These are phyloP conservation scores for Oasisia sp. DNA, from an alignment of 2,888 invertebrate species.

Conservation along the genomic window DNA sequence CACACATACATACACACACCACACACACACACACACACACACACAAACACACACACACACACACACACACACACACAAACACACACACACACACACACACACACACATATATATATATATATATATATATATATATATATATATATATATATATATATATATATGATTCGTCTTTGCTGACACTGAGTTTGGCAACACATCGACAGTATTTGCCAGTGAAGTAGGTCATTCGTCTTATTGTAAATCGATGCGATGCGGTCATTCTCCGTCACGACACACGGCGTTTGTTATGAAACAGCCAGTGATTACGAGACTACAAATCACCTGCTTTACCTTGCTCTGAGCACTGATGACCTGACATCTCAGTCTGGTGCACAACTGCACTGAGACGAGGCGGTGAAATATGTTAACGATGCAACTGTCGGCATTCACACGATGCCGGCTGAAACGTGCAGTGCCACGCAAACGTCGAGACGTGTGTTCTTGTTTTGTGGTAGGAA, in stretches of 20 bases:
- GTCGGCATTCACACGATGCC: neutral
- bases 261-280: neutral
- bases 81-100: too few relatives aligned
- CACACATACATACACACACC: too few relatives aligned
- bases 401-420: neutral
- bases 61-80: too few relatives aligned
- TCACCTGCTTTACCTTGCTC: neutral
- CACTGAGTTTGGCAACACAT: neutral
- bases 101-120: too few relatives aligned
- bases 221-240: neutral
- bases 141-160: neutral
- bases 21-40: too few relatives aligned
- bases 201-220: neutral
- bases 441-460: too few relatives aligned
- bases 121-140: too few relatives aligned
- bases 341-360: neutral
- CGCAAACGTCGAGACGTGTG: too few relatives aligned
- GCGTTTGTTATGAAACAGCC: neutral
- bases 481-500: too few relatives aligned
- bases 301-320: neutral
- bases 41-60: too few relatives aligned
- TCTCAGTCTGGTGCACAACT: neutral
- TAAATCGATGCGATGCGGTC: neutral
- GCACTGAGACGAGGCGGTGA: neutral
- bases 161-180: neutral